Evolutionary conservation across 1,140 invertebrate genomes (phyloP).

Genomic region (Hormaphis cornu): DNA sequence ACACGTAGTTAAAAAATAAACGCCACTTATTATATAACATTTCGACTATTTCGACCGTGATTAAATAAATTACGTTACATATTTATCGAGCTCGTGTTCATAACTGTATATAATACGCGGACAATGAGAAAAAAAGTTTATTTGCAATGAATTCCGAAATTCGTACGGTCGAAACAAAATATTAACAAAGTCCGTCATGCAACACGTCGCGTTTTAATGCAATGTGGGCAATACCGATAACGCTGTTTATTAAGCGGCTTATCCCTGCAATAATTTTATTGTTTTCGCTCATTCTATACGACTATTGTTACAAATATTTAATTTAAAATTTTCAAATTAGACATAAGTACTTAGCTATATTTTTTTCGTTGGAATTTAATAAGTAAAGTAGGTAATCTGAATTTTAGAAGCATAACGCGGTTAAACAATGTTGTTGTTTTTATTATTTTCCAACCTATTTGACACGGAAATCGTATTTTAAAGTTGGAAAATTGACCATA

Average conservation of each 20-base stretch:
- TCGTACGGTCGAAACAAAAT: neutral
- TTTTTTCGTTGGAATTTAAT: neutral
- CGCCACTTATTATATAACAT: neutral
- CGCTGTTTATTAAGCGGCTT: neutral
- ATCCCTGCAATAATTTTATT: slow-evolving; percentile 11
- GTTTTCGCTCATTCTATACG: neutral
- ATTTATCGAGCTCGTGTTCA: neutral
- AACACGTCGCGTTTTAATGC: neutral
- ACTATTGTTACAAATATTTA: slow-evolving; percentile 2
- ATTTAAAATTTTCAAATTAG: no score
- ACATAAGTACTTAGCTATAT: neutral
- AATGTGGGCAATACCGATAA: neutral
- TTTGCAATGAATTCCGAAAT: slow-evolving; percentile 9
- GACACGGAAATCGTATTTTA: neutral
- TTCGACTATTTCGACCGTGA: neutral
- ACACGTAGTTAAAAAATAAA: neutral
- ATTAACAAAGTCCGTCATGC: neutral
- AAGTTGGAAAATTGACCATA: neutral
- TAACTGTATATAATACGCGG: neutral
- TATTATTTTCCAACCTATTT: neutral
- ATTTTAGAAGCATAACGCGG: neutral
- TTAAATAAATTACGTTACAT: neutral
- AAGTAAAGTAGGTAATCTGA: neutral
- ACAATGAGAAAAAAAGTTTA: neutral
- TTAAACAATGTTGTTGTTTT: slow-evolving; percentile 1